A percentile compares a stretch with the other conserved stretches of the same genome.
phyloP scores from a whole-genome alignment of 2,888 invertebrate species.

The Hypomecis punctinalis region DNA sequence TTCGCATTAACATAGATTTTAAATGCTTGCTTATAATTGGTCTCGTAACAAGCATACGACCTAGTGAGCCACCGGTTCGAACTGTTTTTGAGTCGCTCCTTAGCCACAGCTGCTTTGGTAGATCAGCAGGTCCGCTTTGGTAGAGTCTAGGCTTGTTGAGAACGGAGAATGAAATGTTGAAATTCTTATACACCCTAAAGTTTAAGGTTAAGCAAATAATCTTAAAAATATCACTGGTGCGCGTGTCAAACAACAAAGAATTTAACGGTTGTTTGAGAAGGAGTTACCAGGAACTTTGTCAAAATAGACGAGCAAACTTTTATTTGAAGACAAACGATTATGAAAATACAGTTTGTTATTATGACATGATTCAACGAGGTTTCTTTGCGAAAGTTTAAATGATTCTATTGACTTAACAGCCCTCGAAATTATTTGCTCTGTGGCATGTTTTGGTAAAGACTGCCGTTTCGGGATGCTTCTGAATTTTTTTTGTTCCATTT shows the following conservation, averaged over 20 bases:
- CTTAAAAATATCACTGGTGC: constrained; percentile 3
- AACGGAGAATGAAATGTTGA: too few species aligned
- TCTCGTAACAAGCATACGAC: too few species aligned
- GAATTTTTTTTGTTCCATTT: constrained; percentile 24
- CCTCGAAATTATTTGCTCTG: constrained; percentile 18
- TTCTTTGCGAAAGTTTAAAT: constrained; percentile 2
- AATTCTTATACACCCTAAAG: background rate
- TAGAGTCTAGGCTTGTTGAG: too few species aligned
- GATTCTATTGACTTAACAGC: constrained; percentile 26
- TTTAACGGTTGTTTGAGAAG: constrained; percentile 19
- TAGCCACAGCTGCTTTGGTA: too few species aligned
- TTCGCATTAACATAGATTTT: too few species aligned
- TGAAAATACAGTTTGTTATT: constrained; percentile 11
- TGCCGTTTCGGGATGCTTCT: constrained; percentile 20
- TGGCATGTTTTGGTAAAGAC: constrained; percentile 14
- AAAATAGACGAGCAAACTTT: background rate
- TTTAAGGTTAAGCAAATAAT: constrained; percentile 9
- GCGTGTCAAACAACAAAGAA: constrained; percentile 14
- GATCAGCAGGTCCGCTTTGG: too few species aligned
- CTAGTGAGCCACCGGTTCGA: too few species aligned
- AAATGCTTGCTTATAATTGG: too few species aligned
- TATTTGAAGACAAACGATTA: background rate
- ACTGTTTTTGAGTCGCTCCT: too few species aligned
- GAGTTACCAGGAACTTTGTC: constrained; percentile 1
- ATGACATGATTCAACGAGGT: constrained; percentile 7